Conservation (phyloP, 2,113 vertebrate species). For the Zosterops pallidus region DNA sequence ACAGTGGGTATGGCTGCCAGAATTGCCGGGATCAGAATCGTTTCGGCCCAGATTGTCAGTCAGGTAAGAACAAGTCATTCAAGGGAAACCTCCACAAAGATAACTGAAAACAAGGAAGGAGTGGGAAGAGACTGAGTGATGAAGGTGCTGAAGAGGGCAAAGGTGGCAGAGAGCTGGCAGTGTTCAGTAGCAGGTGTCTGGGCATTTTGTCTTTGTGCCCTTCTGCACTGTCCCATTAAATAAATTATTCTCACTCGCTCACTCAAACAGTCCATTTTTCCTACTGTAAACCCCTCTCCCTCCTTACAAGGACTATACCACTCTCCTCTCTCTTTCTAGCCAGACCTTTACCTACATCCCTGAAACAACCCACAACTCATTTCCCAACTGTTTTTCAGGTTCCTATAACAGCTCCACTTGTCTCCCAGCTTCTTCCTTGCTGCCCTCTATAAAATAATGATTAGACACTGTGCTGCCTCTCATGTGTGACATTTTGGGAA, state of each 20-base stretch:
- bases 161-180: not conserved
- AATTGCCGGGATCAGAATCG: constrained; percentile 77
- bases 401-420: not conserved
- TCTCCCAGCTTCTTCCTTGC: not conserved
- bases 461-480: not conserved
- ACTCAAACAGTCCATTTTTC: not conserved
- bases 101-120: not conserved
- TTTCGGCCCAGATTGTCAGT: constrained; percentile 83
- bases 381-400: not conserved
- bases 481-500: not conserved
- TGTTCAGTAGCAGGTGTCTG: not conserved
- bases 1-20: constrained; percentile 86
- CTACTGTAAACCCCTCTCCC: not conserved
- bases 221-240: not conserved
- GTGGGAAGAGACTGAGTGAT: not conserved
- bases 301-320: not conserved
- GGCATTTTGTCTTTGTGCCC: not conserved
- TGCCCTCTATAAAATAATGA: not conserved
- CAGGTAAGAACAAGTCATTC: constrained; percentile 72
- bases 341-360: not conserved
- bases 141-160: not conserved
- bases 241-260: not conserved
- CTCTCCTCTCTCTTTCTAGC: not conserved
- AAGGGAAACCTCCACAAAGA: not conserved
- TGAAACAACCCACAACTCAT: not conserved